These are phyloP conservation scores for Chrysopa pallens DNA, from an alignment of 1,140 invertebrate genomes.

Conservation along the genomic window DNA sequence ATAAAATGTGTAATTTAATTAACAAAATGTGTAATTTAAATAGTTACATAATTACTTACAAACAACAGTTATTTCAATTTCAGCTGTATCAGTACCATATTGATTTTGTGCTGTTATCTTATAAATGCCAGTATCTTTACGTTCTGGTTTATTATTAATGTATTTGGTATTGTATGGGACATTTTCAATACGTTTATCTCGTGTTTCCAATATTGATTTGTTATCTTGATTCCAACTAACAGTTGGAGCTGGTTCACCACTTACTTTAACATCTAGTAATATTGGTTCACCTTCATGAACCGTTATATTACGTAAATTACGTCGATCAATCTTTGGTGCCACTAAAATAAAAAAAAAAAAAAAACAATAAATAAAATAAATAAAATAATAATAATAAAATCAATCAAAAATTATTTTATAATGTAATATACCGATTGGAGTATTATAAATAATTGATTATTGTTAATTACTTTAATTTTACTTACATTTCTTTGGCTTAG, in stretches of 20 bases:
- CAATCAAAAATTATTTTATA: too few relatives aligned
- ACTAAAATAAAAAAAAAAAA: too few relatives aligned
- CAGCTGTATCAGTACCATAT: constrained; percentile 75
- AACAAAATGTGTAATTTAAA: constrained; percentile 1
- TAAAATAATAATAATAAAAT: constrained; percentile 2
- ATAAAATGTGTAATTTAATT: not conserved
- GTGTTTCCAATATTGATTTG: constrained; percentile 34
- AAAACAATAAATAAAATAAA: constrained; percentile 6
- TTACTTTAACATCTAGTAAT: constrained; percentile 65
- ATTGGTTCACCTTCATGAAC: constrained; percentile 72
- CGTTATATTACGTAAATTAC: constrained; percentile 54
- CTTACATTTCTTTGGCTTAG: constrained; percentile 75
- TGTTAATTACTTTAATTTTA: constrained; percentile 20
- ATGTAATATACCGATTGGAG: too few relatives aligned
- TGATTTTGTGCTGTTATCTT: constrained; percentile 72
- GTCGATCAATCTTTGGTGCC: constrained; percentile 79
- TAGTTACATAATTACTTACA: constrained; percentile 36
- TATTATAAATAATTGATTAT: too few relatives aligned
- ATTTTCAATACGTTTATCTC: constrained; percentile 51
- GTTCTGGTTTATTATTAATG: constrained; percentile 59
- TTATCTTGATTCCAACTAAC: constrained; percentile 52
- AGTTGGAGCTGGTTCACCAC: constrained; percentile 68
- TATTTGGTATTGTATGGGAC: constrained; percentile 77
- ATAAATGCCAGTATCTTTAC: constrained; percentile 73
- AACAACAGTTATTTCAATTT: constrained; percentile 77